Percentiles rank a stretch among this genome's conserved stretches.
Conservation (phyloP, 1,140 invertebrate genomes). For the Pseudomyrmex concolor region DNA sequence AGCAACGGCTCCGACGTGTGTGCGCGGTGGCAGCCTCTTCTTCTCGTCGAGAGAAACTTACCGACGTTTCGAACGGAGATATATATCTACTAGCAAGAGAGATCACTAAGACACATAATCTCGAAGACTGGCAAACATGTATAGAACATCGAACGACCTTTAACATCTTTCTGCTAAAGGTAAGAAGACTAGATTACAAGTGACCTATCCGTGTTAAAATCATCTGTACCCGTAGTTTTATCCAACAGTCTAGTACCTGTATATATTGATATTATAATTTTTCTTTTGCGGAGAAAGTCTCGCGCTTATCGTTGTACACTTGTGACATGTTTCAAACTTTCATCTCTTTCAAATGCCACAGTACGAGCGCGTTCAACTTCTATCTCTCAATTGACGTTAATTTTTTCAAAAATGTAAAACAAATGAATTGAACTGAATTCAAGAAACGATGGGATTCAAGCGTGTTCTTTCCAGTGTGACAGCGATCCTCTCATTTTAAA, state of each 20-base stretch:
- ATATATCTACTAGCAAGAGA: slow-evolving; percentile 56
- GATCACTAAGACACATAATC: slow-evolving; percentile 44
- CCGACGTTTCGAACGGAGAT: slow-evolving; percentile 57
- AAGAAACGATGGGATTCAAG: too few species aligned
- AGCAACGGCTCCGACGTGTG: slow-evolving; percentile 69
- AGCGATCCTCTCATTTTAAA: slow-evolving; percentile 3
- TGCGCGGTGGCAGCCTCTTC: slow-evolving; percentile 57
- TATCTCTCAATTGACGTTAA: too few species aligned
- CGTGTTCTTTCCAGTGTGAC: neutral
- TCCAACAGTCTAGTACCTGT: neutral
- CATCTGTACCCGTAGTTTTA: neutral
- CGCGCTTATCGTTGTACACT: too few species aligned
- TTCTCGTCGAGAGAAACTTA: slow-evolving; percentile 53
- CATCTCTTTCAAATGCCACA: too few species aligned
- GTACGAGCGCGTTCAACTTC: too few species aligned
- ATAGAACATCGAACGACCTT: slow-evolving; percentile 14
- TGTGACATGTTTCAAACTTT: too few species aligned
- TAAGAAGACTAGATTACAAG: slow-evolving; percentile 4
- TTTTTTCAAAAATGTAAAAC: too few species aligned
- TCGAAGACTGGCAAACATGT: neutral
- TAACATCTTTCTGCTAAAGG: slow-evolving; percentile 28
- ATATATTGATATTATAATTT: neutral
- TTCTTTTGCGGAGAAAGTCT: too few species aligned
- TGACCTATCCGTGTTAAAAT: neutral
- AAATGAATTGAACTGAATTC: too few species aligned